Base-by-base conservation (phyloP, 2,797 vertebrate genomes). In the Fratercula arctica region DNA sequence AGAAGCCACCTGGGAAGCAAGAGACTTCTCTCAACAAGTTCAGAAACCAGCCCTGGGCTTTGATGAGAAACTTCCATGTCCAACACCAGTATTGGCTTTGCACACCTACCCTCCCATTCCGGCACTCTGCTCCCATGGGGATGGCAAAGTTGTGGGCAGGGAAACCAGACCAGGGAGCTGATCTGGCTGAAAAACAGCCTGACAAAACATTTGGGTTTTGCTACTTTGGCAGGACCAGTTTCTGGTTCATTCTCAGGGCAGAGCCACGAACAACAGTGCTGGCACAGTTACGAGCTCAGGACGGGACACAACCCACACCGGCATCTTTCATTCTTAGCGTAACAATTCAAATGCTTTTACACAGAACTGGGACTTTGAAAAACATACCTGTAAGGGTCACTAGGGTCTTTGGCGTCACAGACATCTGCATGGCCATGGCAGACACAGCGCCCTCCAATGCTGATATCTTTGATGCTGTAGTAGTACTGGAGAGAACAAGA, bases 401-500 rank as follows among this genome's bases (percentile, higher is more conserved):
- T 97, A 53, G 98, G 99, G 87, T 99, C 99, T 63, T 98, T 97
- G 81, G 99, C 98, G 16, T 99, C 98, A 57, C 99, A 99, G 85
- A 98, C 98, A 0, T 99, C 99, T 2, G 98, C 98, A 3, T 99
- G 99, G 54, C 99, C 99, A 0, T 99, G 98, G 95, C 99, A 99
- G 46, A 99, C 98, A 35, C 98, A 99, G 64, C 98, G 98, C 10
- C 99, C 99, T 4, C 99, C 99, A 0, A 99, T 98, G 94, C 99
- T 99, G 98, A 99, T 99, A 67, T 99, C 99, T 93, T 99, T 99
- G 95, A 99, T 99, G 91, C 99, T 99, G 97, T 99, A 99, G 95
- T 98, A 99, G 73, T 99, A 99, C 99, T 99, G 90, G 4, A 87
- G 75, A 84, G 10, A 29, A 75, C 20, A 76, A 57, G 21, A 64